Evolutionary conservation across 2,113 vertebrate genomes (phyloP).

Genomic region (Carassius gibelio): DNA sequence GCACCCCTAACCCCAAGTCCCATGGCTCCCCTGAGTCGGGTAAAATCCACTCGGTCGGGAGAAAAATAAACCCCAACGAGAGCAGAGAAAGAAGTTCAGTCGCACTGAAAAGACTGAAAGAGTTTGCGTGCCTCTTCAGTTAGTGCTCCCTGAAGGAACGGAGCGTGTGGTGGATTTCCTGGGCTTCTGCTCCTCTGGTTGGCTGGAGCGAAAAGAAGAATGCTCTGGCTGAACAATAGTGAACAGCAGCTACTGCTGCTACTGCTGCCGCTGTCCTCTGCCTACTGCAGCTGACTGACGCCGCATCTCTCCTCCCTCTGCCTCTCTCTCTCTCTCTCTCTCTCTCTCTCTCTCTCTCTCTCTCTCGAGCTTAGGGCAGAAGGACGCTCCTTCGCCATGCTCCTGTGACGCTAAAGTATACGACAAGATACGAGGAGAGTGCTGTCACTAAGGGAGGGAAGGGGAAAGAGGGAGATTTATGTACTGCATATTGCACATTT

Average conservation of each 20-base stretch:
- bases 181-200: conserved; percentile 17
- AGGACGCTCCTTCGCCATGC: conserved; percentile 47
- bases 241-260: conserved; percentile 58
- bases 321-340: conserved; percentile 44
- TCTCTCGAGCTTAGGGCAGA: conserved; percentile 34
- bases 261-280: conserved; percentile 70
- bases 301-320: conserved; percentile 63
- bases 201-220: conserved; percentile 13
- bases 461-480: conserved; percentile 59
- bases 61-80: conserved; percentile 34
- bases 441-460: conserved; percentile 48
- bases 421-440: conserved; percentile 48
- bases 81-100: conserved; percentile 41
- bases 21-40: conserved; percentile 79
- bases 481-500: conserved; percentile 27
- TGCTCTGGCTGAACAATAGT: conserved; percentile 38
- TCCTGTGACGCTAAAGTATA: conserved; percentile 42
- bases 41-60: conserved; percentile 68
- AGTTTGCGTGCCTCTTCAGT: conserved; percentile 60
- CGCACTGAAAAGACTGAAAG: conserved; percentile 11
- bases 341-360: conserved; percentile 1
- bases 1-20: conserved; percentile 70
- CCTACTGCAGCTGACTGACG: conserved; percentile 75
- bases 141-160: conserved; percentile 58
- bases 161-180: conserved; percentile 49